These are phyloP conservation scores for Diarsia mendica DNA, from an alignment of 2,888 invertebrate genomes.

Conservation along the genomic window DNA sequence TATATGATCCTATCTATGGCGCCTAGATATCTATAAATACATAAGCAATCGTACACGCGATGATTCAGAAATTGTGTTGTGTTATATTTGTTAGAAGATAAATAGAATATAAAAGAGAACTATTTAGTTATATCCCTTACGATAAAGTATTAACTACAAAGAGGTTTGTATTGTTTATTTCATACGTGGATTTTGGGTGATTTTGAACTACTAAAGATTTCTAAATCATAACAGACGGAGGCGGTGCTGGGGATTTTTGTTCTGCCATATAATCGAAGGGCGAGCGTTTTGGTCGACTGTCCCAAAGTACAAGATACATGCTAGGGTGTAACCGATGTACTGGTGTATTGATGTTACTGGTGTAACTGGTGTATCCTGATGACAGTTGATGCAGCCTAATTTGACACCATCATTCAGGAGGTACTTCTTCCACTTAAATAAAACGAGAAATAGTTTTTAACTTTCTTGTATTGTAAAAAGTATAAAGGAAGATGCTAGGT, in stretches of 20 bases:
- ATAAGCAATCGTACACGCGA: neutral
- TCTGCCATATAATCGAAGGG: neutral
- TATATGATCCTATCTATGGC: constrained; percentile 4
- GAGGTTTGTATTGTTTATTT: neutral
- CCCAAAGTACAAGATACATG: too few relatives aligned
- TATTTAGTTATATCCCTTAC: neutral
- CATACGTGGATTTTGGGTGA: neutral
- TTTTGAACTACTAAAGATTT: neutral
- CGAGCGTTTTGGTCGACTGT: neutral
- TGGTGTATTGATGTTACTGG: too few relatives aligned
- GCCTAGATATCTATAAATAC: neutral
- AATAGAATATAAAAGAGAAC: constrained; percentile 13
- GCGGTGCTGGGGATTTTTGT: neutral
- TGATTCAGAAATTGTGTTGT: constrained; percentile 3
- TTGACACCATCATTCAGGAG: too few relatives aligned
- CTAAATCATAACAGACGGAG: neutral
- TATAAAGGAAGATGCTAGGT: neutral
- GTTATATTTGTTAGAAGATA: constrained; percentile 9
- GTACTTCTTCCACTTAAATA: too few relatives aligned
- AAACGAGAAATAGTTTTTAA: too few relatives aligned
- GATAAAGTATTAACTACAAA: constrained; percentile 3
- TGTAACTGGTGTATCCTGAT: too few relatives aligned
- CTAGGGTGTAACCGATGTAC: too few relatives aligned
- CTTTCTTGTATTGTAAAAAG: too few relatives aligned
- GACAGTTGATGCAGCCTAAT: too few relatives aligned